Percentiles rank a stretch among this genome's conserved stretches.
Conservation (phyloP, 2,797 vertebrate genomes). For the Arctocebus calabarensis region DNA sequence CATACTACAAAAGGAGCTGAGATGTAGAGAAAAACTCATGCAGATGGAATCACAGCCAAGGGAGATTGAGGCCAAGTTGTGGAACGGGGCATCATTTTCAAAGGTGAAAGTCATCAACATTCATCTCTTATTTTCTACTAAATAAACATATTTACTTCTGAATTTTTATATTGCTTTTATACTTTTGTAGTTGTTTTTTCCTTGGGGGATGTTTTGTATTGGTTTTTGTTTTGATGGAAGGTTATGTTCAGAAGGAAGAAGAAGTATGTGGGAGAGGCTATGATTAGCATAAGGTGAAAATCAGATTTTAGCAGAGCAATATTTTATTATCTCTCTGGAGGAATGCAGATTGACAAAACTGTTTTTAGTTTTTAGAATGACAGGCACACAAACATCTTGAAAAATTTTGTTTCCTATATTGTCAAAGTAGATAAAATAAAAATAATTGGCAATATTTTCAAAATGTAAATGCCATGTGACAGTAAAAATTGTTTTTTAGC, state of each 20-base stretch:
- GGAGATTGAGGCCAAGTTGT: not conserved
- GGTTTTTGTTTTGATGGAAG: not conserved
- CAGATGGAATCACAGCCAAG: not conserved
- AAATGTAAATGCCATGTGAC: conserved; percentile 21
- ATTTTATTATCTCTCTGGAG: conserved; percentile 54
- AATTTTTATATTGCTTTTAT: not conserved
- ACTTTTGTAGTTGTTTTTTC: not conserved
- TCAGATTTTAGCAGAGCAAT: conserved; percentile 50
- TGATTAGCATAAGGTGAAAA: conserved; percentile 66
- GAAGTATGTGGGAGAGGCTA: not conserved
- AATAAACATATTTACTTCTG: conserved; percentile 22
- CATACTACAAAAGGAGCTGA: not conserved
- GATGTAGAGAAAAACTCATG: not conserved
- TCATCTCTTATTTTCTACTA: not conserved
- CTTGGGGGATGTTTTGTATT: not conserved
- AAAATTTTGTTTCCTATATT: conserved; percentile 56
- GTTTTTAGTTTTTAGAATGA: conserved; percentile 16
- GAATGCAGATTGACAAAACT: conserved; percentile 50
- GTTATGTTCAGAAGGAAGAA: conserved; percentile 46
- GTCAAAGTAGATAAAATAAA: conserved; percentile 56
- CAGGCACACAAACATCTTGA: conserved; percentile 18
- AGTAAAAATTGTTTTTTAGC: conserved; percentile 45
- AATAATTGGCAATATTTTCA: conserved; percentile 65
- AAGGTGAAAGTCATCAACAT: not conserved
- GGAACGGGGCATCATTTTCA: not conserved